These are phyloP conservation scores for Megalonaias nervosa DNA, from an alignment of 1,140 invertebrate genomes.

Conservation along the genomic window DNA sequence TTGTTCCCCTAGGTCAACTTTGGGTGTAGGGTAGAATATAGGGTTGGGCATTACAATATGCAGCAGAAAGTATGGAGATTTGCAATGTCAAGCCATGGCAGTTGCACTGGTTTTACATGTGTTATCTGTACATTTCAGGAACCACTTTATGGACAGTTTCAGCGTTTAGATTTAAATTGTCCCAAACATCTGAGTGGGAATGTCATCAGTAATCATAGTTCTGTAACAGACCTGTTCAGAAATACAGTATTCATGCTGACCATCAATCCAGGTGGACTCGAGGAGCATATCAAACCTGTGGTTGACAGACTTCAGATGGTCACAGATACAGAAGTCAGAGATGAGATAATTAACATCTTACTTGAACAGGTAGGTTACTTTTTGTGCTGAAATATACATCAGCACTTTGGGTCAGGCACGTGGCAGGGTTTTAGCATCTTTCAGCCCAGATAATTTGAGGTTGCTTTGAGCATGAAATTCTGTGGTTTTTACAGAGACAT, in stretches of 20 bases:
- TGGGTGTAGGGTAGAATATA: too few relatives aligned
- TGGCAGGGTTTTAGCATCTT: too few relatives aligned
- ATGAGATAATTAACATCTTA: slow-evolving; percentile 30
- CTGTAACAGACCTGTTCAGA: slow-evolving; percentile 20
- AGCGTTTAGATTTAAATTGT: slow-evolving; percentile 19
- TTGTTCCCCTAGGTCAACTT: too few relatives aligned
- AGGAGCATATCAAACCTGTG: slow-evolving; percentile 22
- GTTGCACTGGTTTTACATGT: too few relatives aligned
- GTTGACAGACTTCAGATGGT: slow-evolving; percentile 11
- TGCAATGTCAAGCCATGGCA: too few relatives aligned
- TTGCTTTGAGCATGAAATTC: too few relatives aligned
- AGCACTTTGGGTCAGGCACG: too few relatives aligned
- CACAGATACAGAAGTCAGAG: slow-evolving; percentile 12
- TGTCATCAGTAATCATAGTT: not conserved
- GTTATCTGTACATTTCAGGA: slow-evolving; percentile 5
- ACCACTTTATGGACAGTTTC: slow-evolving; percentile 23
- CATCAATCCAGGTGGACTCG: slow-evolving; percentile 27
- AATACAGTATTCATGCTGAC: slow-evolving; percentile 29
- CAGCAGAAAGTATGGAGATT: too few relatives aligned
- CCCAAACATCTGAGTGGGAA: slow-evolving; percentile 25
- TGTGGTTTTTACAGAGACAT: too few relatives aligned
- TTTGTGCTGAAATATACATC: too few relatives aligned
- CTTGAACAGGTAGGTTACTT: slow-evolving; percentile 25
- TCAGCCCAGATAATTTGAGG: too few relatives aligned
- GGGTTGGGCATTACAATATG: too few relatives aligned